Base-by-base conservation (phyloP, 2,888 invertebrate genomes). In the Macrophya annulata region DNA sequence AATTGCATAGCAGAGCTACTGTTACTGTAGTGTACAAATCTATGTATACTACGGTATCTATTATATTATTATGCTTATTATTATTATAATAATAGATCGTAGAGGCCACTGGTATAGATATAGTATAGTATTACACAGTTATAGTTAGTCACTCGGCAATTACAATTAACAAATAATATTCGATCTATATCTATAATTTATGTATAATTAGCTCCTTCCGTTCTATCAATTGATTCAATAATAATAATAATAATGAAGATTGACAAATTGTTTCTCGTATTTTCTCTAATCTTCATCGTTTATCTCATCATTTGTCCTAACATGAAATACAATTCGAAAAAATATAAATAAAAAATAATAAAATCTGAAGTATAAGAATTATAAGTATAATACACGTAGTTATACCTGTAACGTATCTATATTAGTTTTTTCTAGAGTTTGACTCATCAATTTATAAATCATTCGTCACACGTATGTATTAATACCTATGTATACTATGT, bases 171-270 rank as follows among this genome's bases (percentile, higher is more conserved):
- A 51, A 17, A 51, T 51, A 17, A n/a, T 5, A 51, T 17, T 17
- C n/a, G 51, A 51, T 55, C 55, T 55, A 55, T n/a, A 55, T 55
- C 55, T 55, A 55, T n/a, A 4, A n/a, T n/a, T 31, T 31, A n/a
- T 55, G 55, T 55, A 55, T 55, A 55, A 55, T 55, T 55, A 55
- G 55, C 55, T 17, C 55, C n/a, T 55, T 55, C 55, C 55, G 55
- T 55, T 55, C n/a, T n/a, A n/a, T 17, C 55, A 55, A 55, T 55
- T 31, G 31, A 31, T 55, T n/a, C n/a, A 55, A 55, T 55, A 55
- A 55, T 55, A 55, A 55, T n/a, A 55, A n/a, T 55, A 31, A 31
- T 31, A 1, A 31, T 31, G 3, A 31, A 31, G 3, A 31, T 31
- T 3, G 31, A 31, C 31, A 31, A 31, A 31, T 3, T 3, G 1